Evolutionary conservation across 2,797 vertebrate genomes (phyloP).

Genomic region (Leptodactylus fallax): DNA sequence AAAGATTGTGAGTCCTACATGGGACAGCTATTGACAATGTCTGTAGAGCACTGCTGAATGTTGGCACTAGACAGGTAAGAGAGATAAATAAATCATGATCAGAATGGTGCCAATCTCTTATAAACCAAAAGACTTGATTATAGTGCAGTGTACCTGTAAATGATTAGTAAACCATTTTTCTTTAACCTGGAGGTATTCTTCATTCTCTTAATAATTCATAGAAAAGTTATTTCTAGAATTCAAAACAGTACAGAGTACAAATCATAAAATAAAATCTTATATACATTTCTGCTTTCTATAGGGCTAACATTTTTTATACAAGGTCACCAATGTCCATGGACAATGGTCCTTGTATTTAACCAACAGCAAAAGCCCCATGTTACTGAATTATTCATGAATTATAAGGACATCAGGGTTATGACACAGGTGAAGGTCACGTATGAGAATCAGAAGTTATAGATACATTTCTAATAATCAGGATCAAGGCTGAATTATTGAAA

Average conservation of each 20-base stretch:
- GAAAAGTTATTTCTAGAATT: not conserved
- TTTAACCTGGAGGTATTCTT: not conserved
- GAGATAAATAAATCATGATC: not conserved
- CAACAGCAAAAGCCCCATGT: not conserved
- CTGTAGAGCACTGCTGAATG: too few species aligned
- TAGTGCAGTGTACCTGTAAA: not conserved
- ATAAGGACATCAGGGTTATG: too few species aligned
- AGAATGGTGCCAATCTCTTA: not conserved
- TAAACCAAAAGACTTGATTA: not conserved
- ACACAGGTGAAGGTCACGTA: too few species aligned
- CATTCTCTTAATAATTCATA: not conserved
- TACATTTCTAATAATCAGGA: too few species aligned
- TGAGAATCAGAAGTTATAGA: too few species aligned
- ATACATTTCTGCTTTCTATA: not conserved
- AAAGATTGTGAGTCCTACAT: too few species aligned
- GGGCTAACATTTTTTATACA: not conserved
- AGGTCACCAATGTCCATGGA: not conserved
- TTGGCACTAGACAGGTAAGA: too few species aligned
- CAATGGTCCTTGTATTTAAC: not conserved
- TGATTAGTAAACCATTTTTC: not conserved
- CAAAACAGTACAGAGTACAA: not conserved
- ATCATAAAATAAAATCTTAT: not conserved
- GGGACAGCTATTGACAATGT: too few species aligned
- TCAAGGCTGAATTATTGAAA: too few species aligned
- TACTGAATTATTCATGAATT: too few species aligned